phyloP scores from a whole-genome alignment of 2,113 vertebrate genomes.

The Numida meleagris region DNA sequence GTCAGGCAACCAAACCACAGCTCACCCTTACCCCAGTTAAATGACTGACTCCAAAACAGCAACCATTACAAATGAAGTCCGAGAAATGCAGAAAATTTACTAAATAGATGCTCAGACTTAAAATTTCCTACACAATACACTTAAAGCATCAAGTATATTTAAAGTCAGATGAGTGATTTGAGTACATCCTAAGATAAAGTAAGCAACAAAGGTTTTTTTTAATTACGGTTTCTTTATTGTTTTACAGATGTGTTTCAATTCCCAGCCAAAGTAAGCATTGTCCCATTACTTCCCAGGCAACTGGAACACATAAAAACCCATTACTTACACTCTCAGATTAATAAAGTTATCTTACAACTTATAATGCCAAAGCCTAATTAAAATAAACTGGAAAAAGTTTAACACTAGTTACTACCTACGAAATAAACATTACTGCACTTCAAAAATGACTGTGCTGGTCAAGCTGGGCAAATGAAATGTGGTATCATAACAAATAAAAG shows the following conservation, averaged over 20 bases:
- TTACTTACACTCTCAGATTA: background rate
- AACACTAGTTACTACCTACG: slow-evolving; percentile 14
- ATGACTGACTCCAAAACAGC: background rate
- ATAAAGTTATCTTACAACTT: slow-evolving; percentile 27
- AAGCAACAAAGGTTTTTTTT: background rate
- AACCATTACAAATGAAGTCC: background rate
- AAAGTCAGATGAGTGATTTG: background rate
- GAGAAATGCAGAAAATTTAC: background rate
- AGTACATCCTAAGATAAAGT: background rate
- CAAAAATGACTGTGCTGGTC: background rate
- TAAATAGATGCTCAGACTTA: background rate
- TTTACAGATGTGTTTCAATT: background rate
- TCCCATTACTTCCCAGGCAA: background rate
- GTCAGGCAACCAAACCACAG: background rate
- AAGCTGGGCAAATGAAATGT: background rate
- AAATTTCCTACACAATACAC: background rate
- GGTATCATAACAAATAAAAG: background rate
- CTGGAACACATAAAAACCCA: background rate
- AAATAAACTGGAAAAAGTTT: slow-evolving; percentile 29
- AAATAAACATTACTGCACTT: background rate
- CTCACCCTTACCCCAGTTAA: background rate
- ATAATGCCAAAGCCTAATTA: background rate
- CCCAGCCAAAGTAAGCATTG: background rate
- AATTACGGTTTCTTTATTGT: background rate
- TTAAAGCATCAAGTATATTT: background rate